Evolutionary conservation across 2,797 vertebrate genomes (phyloP), one percentile per base, ranked within the genome.

Genomic region (Bucorvus abyssinicus): DNA sequence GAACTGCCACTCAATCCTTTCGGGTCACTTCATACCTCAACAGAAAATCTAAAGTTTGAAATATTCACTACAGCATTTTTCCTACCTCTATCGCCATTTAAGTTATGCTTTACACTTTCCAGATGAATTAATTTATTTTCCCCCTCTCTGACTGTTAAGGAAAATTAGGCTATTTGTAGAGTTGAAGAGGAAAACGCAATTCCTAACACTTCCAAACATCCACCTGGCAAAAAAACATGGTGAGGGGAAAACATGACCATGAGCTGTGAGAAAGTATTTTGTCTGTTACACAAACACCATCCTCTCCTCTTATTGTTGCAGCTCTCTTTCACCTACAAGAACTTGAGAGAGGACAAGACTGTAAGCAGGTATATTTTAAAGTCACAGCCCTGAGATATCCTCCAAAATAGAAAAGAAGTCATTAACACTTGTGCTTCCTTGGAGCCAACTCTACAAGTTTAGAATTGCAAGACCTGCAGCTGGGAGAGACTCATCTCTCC

Each of bases 81-180:
- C 84, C 79, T 80, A 75, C 47, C 14, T 56, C 44, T 73, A 34
- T 3, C 75, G 69, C 50, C 34, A 52, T 93, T 95, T 90, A 84
- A 71, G 53, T 87, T 86, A 87, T 1, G 56, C 23, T 79, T 97
- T 94, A 96, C 9, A 88, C 38, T 96, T 95, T 77, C 85, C 55
- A 96, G 89, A 92, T 60, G 67, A 96, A 91, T 65, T 42, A 97
- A 47, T 94, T 59, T 71, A 55, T 80, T 34, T 65, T 94, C 91
- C 93, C 90, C 74, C 92, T 87, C 70, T 92, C 74, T 93, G 56
- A 81, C 78, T 88, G 32, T 75, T 94, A 93, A 93, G 85, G 45
- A 92, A 97, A 95, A 96, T 95, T 79, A 97, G 56, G 82, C 70
- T 92, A 85, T 67, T 96, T 96, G 80, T 68, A 96, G 83, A 95